Evolutionary conservation across 2,113 vertebrate genomes (phyloP).

Genomic region (Oryctolagus cuniculus): DNA sequence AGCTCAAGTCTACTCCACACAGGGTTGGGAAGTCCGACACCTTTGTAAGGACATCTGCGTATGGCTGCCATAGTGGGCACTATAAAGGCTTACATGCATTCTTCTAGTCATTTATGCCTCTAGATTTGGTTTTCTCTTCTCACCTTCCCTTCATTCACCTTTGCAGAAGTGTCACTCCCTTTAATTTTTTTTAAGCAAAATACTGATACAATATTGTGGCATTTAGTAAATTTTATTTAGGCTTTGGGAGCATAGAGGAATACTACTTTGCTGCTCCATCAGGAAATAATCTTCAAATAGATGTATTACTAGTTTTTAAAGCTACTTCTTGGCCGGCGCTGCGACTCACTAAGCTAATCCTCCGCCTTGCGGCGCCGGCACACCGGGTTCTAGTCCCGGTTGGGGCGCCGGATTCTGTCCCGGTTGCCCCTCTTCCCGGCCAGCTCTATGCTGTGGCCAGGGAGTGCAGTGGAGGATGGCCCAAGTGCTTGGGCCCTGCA

Average conservation of each 20-base stretch:
- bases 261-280: background rate
- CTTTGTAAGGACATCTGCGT: background rate
- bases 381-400: too few species aligned
- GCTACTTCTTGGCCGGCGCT: too few species aligned
- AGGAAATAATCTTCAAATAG: background rate
- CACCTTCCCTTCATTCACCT: background rate
- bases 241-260: background rate
- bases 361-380: too few species aligned
- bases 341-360: too few species aligned
- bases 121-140: background rate
- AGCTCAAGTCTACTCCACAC: background rate
- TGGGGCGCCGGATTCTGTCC: too few species aligned
- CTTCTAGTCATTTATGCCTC: background rate
- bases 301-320: background rate
- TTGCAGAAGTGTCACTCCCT: background rate
- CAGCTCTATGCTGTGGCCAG: too few species aligned
- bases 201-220: background rate
- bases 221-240: background rate
- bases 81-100: background rate
- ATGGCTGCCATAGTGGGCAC: accelerated
- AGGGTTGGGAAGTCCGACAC: background rate
- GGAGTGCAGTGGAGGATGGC: too few species aligned
- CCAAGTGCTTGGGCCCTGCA: too few species aligned
- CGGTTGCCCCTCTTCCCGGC: too few species aligned
- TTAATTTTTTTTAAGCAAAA: constrained; percentile 1